These are phyloP conservation scores for Nomada hirtipes DNA, from an alignment of 2,888 invertebrate species.

Conservation along the genomic window DNA sequence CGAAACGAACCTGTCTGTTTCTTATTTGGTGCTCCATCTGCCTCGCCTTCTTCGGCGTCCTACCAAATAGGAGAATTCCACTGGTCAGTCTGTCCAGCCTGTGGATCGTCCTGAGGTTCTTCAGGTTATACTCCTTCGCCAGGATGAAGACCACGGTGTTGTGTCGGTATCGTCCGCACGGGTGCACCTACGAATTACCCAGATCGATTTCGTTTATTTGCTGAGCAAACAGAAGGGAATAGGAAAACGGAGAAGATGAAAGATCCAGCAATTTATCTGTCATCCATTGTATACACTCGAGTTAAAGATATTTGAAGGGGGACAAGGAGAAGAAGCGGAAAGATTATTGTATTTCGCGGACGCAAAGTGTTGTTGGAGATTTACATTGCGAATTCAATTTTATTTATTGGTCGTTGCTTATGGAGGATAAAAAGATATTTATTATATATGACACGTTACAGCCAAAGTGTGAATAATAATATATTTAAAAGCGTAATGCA, in stretches of 20 bases:
- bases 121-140: conserved; percentile 97
- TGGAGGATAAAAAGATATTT: too few species aligned
- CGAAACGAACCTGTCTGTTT: conserved; percentile 88
- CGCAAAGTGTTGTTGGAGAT: background rate
- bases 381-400: too few species aligned
- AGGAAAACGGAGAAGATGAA: background rate
- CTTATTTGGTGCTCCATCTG: conserved; percentile 98
- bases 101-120: conserved; percentile 97
- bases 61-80: conserved; percentile 95
- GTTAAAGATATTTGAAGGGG: conserved; percentile 9
- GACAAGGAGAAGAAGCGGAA: conserved; percentile 3
- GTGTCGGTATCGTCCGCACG: conserved; percentile 98
- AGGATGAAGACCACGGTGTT: conserved; percentile 98
- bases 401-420: too few species aligned
- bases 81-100: conserved; percentile 98
- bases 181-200: conserved; percentile 92
- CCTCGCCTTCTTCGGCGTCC: conserved; percentile 96
- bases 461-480: too few species aligned
- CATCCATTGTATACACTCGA: background rate
- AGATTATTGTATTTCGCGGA: conserved; percentile 9
- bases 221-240: background rate
- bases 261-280: conserved; percentile 4
- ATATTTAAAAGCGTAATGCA: too few species aligned
- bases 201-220: conserved; percentile 7
- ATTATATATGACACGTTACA: too few species aligned